A percentile compares a stretch with the other conserved stretches of the same genome.
These are phyloP conservation scores for Julus scanicus DNA, from an alignment of 2,888 invertebrate species.

Conservation along the genomic window DNA sequence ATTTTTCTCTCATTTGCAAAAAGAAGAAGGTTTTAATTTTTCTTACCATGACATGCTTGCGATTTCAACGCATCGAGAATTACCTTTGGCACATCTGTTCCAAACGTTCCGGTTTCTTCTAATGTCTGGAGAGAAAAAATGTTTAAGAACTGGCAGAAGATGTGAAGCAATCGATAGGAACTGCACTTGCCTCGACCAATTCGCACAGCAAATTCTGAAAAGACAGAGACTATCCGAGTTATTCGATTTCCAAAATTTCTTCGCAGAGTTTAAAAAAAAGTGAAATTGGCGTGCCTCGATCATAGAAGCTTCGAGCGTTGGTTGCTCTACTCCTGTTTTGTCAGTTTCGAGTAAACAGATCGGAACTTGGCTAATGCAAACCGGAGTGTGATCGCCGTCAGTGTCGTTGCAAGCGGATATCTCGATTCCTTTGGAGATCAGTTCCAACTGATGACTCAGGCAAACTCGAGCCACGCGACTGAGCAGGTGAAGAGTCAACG, in stretches of 20 bases:
- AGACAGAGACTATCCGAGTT: neutral
- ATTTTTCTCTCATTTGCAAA: no score
- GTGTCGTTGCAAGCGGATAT: neutral
- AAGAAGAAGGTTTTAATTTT: no score
- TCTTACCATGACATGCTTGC: constrained; percentile 75
- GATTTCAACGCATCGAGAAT: constrained; percentile 71
- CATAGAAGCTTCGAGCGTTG: neutral
- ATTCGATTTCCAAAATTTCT: neutral
- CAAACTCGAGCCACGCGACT: neutral
- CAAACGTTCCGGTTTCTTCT: constrained; percentile 31
- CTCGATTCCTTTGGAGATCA: neutral
- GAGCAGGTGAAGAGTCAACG: neutral
- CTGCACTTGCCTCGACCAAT: constrained; percentile 58
- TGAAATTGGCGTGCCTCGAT: neutral
- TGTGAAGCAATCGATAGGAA: neutral
- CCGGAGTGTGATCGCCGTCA: neutral
- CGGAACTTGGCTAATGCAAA: constrained; percentile 24
- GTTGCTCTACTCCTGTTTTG: neutral
- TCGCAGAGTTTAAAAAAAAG: no score
- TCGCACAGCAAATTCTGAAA: constrained; percentile 53
- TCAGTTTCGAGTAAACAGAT: neutral
- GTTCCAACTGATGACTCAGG: neutral
- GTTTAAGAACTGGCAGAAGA: neutral
- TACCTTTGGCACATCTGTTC: constrained; percentile 67
- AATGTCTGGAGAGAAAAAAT: neutral